Base-by-base conservation (phyloP, 2,888 invertebrate genomes). In the Epiblema foenella region DNA sequence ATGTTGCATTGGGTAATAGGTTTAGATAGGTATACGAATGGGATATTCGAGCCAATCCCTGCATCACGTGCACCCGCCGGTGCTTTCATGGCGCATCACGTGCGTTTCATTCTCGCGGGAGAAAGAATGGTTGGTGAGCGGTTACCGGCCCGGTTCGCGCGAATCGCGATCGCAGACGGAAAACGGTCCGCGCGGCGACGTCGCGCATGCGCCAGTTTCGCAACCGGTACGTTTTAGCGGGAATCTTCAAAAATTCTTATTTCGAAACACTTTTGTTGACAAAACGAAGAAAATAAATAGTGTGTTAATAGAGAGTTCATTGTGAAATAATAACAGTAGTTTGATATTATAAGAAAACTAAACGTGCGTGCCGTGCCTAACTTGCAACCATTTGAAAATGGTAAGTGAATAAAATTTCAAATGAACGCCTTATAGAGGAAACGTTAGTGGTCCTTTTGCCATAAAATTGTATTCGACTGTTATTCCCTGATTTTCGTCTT, bases 31-130 rank as follows among this genome's bases (percentile, higher is more conserved):
- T 8, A 33, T 33, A 33, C 29, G 37, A 24, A 29, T 51, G 29
- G 37, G 37, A 67, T 60, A 17, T 42, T 42, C 68, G 42, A 42
- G 29, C 49, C 17, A n/a, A 60, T 46, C 60, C 24, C 60, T 60
- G 24, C 59, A 29, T 37, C 58, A 51, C 67, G 20, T 51, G 49
- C 66, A 37, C 58, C 82, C 86, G 87, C 84, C 84, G 83, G 82
- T 82, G 83, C 90, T 90, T 89, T 90, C 90, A 83, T 87, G 75
- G 76, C 75, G 77, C 79, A 81, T 90, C 85, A 89, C 89, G 88
- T 89, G 88, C 84, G 79, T 83, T 52, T 79, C 77, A 78, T 80
- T 81, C 82, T 81, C 77, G 76, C 79, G 78, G 81, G 86, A 85
- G 89, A 85, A 87, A 87, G 83, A 85, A 81, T 79, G 76, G 72